Percentiles rank a stretch among this genome's conserved stretches.
Conservation (phyloP, 2,113 vertebrate genomes). For the Ictidomys tridecemlineatus region DNA sequence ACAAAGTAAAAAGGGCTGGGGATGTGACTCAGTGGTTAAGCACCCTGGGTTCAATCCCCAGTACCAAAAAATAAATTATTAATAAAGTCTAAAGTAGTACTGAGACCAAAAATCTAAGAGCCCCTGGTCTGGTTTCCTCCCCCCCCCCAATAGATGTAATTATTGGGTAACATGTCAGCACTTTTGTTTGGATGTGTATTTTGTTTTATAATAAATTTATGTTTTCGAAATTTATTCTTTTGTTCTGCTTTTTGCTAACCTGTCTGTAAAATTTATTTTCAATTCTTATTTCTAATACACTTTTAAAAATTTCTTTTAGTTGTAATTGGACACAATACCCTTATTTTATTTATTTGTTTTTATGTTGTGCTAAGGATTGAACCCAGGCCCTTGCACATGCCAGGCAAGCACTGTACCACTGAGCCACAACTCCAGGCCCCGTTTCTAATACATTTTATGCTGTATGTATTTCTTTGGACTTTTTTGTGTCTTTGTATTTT, state of each 20-base stretch:
- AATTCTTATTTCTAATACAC: background rate
- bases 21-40: too few species aligned
- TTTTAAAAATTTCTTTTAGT: background rate
- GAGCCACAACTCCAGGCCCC: too few species aligned
- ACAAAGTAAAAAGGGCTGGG: too few species aligned
- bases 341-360: too few species aligned
- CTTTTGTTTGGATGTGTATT: background rate
- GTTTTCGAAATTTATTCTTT: background rate
- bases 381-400: too few species aligned
- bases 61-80: too few species aligned
- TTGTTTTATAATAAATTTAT: conserved; percentile 4
- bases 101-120: background rate
- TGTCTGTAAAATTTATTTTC: conserved; percentile 43
- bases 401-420: too few species aligned
- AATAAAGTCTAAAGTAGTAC: background rate
- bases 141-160: background rate
- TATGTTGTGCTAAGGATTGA: too few species aligned
- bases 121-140: background rate
- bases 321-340: too few species aligned
- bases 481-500: conserved; percentile 9
- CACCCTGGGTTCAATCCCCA: too few species aligned
- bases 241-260: conserved; percentile 16
- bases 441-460: background rate
- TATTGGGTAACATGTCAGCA: background rate
- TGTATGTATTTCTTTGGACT: background rate